A percentile compares a stretch with the other conserved stretches of the same genome.
Evolutionary conservation across 2,888 invertebrate species (phyloP).

Genomic region (Crepidodera aurea): DNA sequence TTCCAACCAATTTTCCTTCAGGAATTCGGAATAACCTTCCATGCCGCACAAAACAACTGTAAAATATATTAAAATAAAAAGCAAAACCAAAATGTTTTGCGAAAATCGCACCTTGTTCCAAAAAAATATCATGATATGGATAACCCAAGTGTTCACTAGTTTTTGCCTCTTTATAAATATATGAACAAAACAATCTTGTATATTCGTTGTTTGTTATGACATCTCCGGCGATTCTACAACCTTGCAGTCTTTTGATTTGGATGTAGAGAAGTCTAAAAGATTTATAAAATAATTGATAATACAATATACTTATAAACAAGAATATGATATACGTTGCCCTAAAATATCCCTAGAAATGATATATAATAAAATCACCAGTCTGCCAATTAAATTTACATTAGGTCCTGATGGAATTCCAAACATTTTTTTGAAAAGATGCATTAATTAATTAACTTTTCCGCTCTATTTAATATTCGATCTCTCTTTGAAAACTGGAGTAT

Average conservation of each 20-base stretch:
- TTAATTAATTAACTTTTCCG: too few relatives aligned
- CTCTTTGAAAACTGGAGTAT: too few relatives aligned
- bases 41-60: conserved; percentile 63
- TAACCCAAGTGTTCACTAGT: conserved; percentile 48
- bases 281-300: not conserved
- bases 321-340: too few relatives aligned
- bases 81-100: not conserved
- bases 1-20: conserved; percentile 54
- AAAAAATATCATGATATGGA: conserved; percentile 52
- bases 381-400: too few relatives aligned
- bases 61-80: conserved; percentile 26
- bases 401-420: too few relatives aligned
- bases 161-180: conserved; percentile 51
- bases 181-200: conserved; percentile 45
- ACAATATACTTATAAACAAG: too few relatives aligned
- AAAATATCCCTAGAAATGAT: too few relatives aligned
- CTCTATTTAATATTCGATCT: too few relatives aligned
- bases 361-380: too few relatives aligned
- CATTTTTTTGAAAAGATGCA: too few relatives aligned
- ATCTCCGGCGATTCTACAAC: conserved; percentile 37
- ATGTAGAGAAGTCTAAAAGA: conserved; percentile 49
- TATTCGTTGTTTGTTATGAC: conserved; percentile 11
- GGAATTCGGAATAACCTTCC: conserved; percentile 62
- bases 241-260: conserved; percentile 43
- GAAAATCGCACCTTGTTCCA: conserved; percentile 50